Conservation (phyloP, 2,888 invertebrate genomes). For the Halictus ligatus region DNA sequence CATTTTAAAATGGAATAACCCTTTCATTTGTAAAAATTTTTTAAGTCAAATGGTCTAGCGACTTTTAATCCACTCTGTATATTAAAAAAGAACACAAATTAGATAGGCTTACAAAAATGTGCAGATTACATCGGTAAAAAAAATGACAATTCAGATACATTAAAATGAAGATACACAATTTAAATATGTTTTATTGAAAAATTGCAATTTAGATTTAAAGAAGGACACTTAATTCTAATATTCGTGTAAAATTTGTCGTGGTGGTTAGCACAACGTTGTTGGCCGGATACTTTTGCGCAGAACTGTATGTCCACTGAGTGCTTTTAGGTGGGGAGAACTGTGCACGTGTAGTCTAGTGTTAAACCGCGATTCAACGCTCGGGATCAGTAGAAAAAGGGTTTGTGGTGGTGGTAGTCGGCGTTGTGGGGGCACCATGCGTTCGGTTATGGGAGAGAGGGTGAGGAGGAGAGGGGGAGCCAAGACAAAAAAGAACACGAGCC, state of each 20-base stretch:
- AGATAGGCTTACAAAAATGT: neutral
- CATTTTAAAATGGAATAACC: too few relatives aligned
- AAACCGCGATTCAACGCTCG: slow-evolving; percentile 3
- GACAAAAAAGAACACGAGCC: slow-evolving; percentile 42
- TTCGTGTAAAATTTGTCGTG: neutral
- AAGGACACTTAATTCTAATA: too few relatives aligned
- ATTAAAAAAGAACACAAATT: neutral
- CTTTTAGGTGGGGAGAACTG: slow-evolving; percentile 12
- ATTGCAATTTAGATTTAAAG: neutral
- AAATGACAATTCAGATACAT: neutral
- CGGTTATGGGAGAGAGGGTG: neutral
- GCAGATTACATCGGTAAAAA: neutral
- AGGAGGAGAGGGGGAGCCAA: slow-evolving; percentile 22
- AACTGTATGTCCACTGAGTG: neutral
- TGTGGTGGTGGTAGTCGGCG: neutral
- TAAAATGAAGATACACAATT: neutral
- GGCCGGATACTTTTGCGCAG: neutral
- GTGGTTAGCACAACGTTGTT: neutral
- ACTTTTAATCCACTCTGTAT: too few relatives aligned
- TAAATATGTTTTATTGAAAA: neutral
- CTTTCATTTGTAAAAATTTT: too few relatives aligned
- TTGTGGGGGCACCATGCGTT: slow-evolving; percentile 6
- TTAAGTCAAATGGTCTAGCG: too few relatives aligned
- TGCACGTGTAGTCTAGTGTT: neutral
- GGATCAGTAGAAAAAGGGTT: slow-evolving; percentile 21